Base-by-base conservation (phyloP, 2,888 invertebrate species). In the Oxyscelio sp. region DNA sequence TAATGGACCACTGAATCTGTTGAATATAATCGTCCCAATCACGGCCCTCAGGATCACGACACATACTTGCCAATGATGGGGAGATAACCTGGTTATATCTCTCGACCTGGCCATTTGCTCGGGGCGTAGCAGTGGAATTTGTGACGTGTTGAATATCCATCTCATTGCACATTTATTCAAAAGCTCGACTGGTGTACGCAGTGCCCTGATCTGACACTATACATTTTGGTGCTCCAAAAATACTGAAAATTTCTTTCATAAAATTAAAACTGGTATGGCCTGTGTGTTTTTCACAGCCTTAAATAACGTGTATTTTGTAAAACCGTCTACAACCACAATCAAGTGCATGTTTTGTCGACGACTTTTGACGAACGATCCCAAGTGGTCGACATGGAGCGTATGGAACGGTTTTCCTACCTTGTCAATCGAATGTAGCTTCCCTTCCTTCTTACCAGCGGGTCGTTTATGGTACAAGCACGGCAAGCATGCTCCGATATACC, bases 401-500 rank as follows among this genome's bases (percentile, higher is more conserved):
- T 71, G 65, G 15, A 71, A 79, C 1, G 79, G 65, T 21, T 48
- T 54, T 1, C 27, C 40, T 6, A 68, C 19, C 21, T 78, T 78
- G 27, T 68, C 52, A 4, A 70, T 68, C 0, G 70, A 52, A 54
- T 70, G 45, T 2, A 78, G 52, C 15, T 24, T 9, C 5, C 27
- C 52, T 9, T 21, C 22, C 5, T 50, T 21, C 22, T 22, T 19
- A 5, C 9, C 50, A 3, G 27, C 27, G 5, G 52, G 52, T 2
- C n/a, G 24, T 1, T 94, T 94, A 58, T 84, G 71, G 50, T 92
- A 92, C 5, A 93, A 71, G 79, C 94, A 94, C 2, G 92, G 87
- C 2, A 94, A 85, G 83, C 94, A 94, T 9, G 92, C 89, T 0
- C 38, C 74, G 4, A 94, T 92, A 80, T 94, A 94, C 74, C 92